Base-by-base conservation (phyloP, 2,888 invertebrate species). In the Nymphalis c-album region DNA sequence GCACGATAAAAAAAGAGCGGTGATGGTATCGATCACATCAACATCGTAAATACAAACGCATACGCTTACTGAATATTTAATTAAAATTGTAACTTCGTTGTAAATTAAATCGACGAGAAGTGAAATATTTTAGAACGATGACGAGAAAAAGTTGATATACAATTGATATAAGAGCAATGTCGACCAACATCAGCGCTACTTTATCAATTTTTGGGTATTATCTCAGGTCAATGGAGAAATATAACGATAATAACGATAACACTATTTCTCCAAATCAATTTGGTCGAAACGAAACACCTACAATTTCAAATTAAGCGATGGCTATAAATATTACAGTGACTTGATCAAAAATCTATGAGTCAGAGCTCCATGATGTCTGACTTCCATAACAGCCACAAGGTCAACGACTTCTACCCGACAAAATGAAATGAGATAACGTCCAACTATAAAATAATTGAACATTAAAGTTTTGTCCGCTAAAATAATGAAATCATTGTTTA, bases 1-100 rank as follows among this genome's bases (percentile, higher is more conserved):
- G 20, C 45, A 26, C 48, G 57, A 16, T n/a, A 40, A 40, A 45
- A 55, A 57, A 66, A 66, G 61, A 20, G 20, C 7, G 31, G 8
- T 31, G 31, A 55, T 13, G 40, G 10, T 61, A 48, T 61, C 57
- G 47, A 40, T 66, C 58, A 48, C 48, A 64, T 50, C 17, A 58
- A 57, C 55, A 50, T 45, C 53, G 53, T 22, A 22, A 7, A 48
- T 20, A 46, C 46, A 18, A 51, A 63, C 51, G 53, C 22, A 45
- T n/a, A 63, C 40, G 63, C 45, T 20, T 26, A 22, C 53, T n/a
- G 53, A 48, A 63, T 63, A 20, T 3, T 63, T 16, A 35, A 22
- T 57, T 64, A 22, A 18, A 31, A 20, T 35, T 55, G 13, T 53
- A 17, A 31, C 17, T 26, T 31, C 17, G 16, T 26, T 4, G 2